Percentiles rank a stretch among this genome's conserved stretches.
Evolutionary conservation across 2,797 vertebrate species (phyloP).

Genomic region (Squalus acanthias): DNA sequence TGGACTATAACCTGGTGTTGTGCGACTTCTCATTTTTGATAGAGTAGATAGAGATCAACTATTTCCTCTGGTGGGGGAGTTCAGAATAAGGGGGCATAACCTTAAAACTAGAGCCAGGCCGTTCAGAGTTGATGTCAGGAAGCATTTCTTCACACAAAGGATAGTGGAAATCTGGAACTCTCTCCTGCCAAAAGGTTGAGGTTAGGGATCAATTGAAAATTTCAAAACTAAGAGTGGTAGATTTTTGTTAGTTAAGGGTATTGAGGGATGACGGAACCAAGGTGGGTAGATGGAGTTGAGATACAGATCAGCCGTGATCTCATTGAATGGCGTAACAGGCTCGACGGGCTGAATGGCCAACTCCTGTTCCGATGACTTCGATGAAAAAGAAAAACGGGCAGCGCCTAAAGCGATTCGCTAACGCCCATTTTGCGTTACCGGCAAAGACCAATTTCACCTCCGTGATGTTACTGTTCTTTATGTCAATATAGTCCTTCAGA

Average conservation of each 20-base stretch:
- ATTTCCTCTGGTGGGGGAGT: neutral
- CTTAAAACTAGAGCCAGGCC: neutral
- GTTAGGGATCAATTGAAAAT: neutral
- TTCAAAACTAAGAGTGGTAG: neutral
- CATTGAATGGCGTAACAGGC: neutral
- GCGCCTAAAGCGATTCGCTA: neutral
- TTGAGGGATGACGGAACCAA: neutral
- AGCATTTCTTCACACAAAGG: neutral
- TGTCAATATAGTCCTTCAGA: neutral
- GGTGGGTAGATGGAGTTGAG: neutral
- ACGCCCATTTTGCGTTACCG: too few species aligned
- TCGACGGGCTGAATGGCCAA: neutral
- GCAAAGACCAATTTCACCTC: neutral
- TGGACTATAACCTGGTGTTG: too few species aligned
- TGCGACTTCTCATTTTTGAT: neutral
- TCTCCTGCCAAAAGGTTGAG: neutral
- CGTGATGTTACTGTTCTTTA: neutral
- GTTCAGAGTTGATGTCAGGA: neutral
- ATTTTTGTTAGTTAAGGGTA: neutral
- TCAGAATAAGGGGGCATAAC: neutral
- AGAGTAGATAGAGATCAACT: neutral
- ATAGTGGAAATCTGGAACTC: neutral
- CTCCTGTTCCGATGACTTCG: neutral
- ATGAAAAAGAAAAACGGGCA: neutral
- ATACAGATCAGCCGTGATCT: neutral